Evolutionary conservation across 2,797 vertebrate genomes (phyloP).

Genomic region (Centropyge bicolor): DNA sequence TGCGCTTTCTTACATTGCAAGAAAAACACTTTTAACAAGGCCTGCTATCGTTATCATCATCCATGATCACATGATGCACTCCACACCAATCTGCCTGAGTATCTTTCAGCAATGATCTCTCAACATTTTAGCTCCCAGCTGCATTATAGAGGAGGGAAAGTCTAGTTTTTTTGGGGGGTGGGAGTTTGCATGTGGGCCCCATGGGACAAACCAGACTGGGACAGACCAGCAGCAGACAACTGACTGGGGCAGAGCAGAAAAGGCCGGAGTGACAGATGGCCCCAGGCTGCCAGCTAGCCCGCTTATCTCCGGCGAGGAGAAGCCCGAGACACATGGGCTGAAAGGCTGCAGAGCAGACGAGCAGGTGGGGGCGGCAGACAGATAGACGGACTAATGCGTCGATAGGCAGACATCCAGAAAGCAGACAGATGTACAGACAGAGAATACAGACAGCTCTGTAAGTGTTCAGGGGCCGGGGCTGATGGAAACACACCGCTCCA

Average conservation of each 20-base stretch:
- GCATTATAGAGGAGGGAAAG: slow-evolving; percentile 34
- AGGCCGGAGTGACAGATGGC: slow-evolving; percentile 77
- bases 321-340: slow-evolving; percentile 62
- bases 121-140: slow-evolving; percentile 14
- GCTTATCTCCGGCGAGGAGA: slow-evolving; percentile 76
- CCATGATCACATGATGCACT: neutral
- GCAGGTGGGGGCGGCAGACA: slow-evolving; percentile 71
- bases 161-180: slow-evolving; percentile 9
- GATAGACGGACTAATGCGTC: slow-evolving; percentile 69
- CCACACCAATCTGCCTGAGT: neutral
- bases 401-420: slow-evolving; percentile 61
- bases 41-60: slow-evolving; percentile 11
- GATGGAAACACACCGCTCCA: slow-evolving; percentile 29
- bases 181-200: slow-evolving; percentile 52
- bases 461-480: slow-evolving; percentile 27
- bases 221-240: slow-evolving; percentile 63
- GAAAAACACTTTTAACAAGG: slow-evolving; percentile 10
- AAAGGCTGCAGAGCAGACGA: slow-evolving; percentile 65
- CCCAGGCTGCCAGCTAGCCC: slow-evolving; percentile 71
- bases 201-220: slow-evolving; percentile 57
- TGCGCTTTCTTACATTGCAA: slow-evolving; percentile 14
- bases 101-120: neutral
- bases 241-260: slow-evolving; percentile 58
- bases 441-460: slow-evolving; percentile 21
- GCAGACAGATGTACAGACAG: slow-evolving; percentile 59